Percentiles rank a stretch among this genome's conserved stretches.
phyloP scores from a whole-genome alignment of 2,113 vertebrate species.

The Stictonetta naevosa region DNA sequence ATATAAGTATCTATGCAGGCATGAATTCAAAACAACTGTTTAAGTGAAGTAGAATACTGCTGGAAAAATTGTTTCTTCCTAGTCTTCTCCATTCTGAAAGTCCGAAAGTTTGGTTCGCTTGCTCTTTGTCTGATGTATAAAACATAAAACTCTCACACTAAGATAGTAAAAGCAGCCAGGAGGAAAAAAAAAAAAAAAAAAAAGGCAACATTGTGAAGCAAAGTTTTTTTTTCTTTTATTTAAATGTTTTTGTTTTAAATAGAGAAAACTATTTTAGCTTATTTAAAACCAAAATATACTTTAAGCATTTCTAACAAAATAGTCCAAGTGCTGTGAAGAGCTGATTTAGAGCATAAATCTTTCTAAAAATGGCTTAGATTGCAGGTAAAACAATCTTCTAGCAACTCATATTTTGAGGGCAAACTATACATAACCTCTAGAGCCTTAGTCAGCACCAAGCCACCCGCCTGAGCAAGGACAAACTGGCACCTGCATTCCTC shows the following conservation, averaged over 20 bases:
- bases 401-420: conserved; percentile 13
- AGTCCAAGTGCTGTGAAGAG: background rate
- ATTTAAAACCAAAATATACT: background rate
- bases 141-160: background rate
- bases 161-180: background rate
- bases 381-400: conserved; percentile 50
- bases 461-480: background rate
- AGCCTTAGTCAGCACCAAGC: conserved; percentile 54
- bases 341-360: conserved; percentile 40
- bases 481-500: conserved; percentile 30
- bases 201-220: background rate
- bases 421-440: conserved; percentile 26
- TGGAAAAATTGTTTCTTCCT: background rate
- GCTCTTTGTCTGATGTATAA: background rate
- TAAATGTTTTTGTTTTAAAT: background rate
- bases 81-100: background rate
- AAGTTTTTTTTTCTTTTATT: background rate
- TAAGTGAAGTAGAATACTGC: background rate
- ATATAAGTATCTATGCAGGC: background rate
- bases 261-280: background rate
- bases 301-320: background rate
- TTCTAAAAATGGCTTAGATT: conserved; percentile 29
- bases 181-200: background rate
- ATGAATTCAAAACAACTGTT: background rate
- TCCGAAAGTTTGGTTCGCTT: background rate